Percentiles rank a stretch among this genome's conserved stretches.
Evolutionary conservation across 2,113 vertebrate genomes (phyloP).

Genomic region (Laticauda colubrina): DNA sequence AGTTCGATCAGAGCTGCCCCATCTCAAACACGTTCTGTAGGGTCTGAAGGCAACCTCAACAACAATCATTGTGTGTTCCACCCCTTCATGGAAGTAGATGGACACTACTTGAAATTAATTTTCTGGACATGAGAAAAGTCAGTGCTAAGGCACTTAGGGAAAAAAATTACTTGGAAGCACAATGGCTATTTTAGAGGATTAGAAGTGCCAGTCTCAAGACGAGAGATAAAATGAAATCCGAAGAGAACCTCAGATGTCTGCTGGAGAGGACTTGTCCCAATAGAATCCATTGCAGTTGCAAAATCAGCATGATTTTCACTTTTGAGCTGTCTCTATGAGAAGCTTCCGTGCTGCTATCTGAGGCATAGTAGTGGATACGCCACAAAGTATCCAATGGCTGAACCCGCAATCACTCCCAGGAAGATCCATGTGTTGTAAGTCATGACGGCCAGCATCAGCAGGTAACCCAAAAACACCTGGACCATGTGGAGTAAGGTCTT

Average conservation of each 20-base stretch:
- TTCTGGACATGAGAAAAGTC: not conserved
- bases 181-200: not conserved
- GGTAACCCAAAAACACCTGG: conserved; percentile 89
- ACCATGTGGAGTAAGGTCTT: conserved; percentile 81
- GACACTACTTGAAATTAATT: not conserved
- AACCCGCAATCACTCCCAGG: conserved; percentile 80
- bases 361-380: conserved; percentile 78
- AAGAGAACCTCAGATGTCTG: not conserved
- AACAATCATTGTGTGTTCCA: not conserved
- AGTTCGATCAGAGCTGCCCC: not conserved
- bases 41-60: not conserved
- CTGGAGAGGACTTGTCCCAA: not conserved
- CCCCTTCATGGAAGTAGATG: not conserved
- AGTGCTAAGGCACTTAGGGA: not conserved
- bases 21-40: not conserved
- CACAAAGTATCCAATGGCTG: conserved; percentile 83
- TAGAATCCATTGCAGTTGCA: not conserved
- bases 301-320: not conserved
- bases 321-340: not conserved
- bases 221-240: rapidly evolving
- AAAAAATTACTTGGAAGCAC: not conserved
- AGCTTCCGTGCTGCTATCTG: conserved; percentile 35
- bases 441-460: conserved; percentile 95
- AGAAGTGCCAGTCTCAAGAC: no score
- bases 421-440: conserved; percentile 96